phyloP scores from a whole-genome alignment of 2,113 vertebrate genomes.

The Pelvicachromis taeniatus region DNA sequence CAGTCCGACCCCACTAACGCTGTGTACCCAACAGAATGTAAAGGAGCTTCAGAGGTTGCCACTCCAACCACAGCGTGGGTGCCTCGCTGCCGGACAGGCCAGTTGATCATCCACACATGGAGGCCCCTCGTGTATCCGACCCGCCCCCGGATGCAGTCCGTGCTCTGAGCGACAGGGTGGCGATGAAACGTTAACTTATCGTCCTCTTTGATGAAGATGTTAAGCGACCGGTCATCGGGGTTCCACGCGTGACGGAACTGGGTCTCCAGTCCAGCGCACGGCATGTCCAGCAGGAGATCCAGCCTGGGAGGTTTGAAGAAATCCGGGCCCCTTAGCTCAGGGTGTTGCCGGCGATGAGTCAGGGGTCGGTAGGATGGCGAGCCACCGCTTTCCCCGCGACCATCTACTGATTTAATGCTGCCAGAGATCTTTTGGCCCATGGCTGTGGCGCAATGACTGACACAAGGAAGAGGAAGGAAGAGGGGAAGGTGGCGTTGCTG shows the following conservation, averaged over 20 bases:
- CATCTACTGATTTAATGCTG: conserved; percentile 92
- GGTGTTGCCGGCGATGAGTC: conserved; percentile 75
- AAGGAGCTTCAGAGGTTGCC: conserved; percentile 83
- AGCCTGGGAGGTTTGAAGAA: conserved; percentile 86
- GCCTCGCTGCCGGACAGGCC: conserved; percentile 88
- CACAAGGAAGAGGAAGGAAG: background rate
- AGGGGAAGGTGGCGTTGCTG: conserved; percentile 17
- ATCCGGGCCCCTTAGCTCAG: conserved; percentile 83
- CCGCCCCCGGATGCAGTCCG: conserved; percentile 90
- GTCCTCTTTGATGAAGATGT: conserved; percentile 96
- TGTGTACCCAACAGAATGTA: conserved; percentile 94
- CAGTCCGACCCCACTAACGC: conserved; percentile 89
- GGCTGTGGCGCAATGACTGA: conserved; percentile 54
- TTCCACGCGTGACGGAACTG: conserved; percentile 93
- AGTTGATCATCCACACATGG: conserved; percentile 92
- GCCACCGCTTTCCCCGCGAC: conserved; percentile 75
- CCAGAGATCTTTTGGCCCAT: conserved; percentile 99
- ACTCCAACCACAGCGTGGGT: conserved; percentile 93
- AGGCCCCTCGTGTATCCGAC: conserved; percentile 91
- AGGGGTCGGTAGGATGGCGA: conserved; percentile 81
- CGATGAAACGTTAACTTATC: conserved; percentile 94
- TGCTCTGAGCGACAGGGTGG: conserved; percentile 95
- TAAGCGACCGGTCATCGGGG: conserved; percentile 92
- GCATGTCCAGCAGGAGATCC: conserved; percentile 94
- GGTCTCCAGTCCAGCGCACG: conserved; percentile 78